A percentile compares a stretch with the other conserved stretches of the same genome.
These are phyloP conservation scores for Sinelater perroti DNA, from an alignment of 2,888 invertebrate species.

Conservation along the genomic window DNA sequence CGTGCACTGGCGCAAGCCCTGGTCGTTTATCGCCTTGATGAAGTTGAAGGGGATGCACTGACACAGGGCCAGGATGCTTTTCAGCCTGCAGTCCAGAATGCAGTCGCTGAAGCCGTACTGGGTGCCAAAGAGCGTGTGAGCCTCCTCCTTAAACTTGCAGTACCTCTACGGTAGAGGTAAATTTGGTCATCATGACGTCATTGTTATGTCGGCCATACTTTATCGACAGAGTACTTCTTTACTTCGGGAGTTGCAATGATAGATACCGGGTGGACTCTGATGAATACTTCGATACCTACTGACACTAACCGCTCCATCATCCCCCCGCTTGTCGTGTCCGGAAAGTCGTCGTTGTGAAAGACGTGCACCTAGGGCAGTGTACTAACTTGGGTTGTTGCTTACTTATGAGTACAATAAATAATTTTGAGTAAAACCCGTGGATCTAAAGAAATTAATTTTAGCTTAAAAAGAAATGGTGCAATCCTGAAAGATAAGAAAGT, in stretches of 20 bases:
- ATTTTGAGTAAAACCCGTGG: too few relatives aligned
- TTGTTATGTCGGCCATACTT: too few relatives aligned
- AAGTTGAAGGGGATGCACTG: constrained; percentile 68
- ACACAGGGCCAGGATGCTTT: constrained; percentile 63
- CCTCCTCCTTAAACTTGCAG: constrained; percentile 47
- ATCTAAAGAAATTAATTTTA: too few relatives aligned
- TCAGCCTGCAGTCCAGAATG: constrained; percentile 66
- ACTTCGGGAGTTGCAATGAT: constrained; percentile 42
- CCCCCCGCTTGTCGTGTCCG: constrained; percentile 67
- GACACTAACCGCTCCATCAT: constrained; percentile 54
- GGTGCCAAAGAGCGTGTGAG: constrained; percentile 44
- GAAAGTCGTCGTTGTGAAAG: constrained; percentile 67
- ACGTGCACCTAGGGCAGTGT: constrained; percentile 67
- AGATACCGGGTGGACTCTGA: constrained; percentile 47
- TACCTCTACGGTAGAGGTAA: constrained; percentile 38
- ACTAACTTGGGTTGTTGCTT: too few relatives aligned
- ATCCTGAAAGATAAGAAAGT: too few relatives aligned
- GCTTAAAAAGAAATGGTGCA: too few relatives aligned
- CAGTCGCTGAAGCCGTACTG: constrained; percentile 68
- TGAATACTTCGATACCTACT: constrained; percentile 50
- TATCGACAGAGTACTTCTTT: constrained; percentile 41
- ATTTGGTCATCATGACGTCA: too few relatives aligned
- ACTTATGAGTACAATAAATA: too few relatives aligned
- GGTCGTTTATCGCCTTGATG: constrained; percentile 55
- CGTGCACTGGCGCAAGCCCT: constrained; percentile 56